Conservation (phyloP, 1,140 invertebrate species). For the Steinernema khuongi region DNA sequence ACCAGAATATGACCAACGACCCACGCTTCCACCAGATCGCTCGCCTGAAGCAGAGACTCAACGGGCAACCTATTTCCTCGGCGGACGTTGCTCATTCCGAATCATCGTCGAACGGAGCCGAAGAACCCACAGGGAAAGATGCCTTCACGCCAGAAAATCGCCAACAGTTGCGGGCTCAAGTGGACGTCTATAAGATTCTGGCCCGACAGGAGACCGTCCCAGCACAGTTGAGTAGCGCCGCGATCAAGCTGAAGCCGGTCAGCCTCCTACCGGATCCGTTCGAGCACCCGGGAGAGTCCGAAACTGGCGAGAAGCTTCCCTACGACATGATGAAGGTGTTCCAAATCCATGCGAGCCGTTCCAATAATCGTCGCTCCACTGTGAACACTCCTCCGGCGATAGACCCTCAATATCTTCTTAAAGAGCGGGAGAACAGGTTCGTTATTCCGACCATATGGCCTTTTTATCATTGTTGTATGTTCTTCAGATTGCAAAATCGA, state of each 20-base stretch:
- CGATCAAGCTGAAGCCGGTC: slow-evolving; percentile 32
- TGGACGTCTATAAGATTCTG: slow-evolving; percentile 84
- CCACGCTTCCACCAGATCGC: slow-evolving; percentile 36
- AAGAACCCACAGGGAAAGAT: not conserved
- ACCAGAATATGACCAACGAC: slow-evolving; percentile 38
- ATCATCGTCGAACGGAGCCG: not conserved
- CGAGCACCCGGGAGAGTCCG: slow-evolving; percentile 31
- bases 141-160: not conserved
- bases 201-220: slow-evolving; percentile 83
- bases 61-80: not conserved
- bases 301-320: slow-evolving; percentile 51
- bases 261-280: slow-evolving; percentile 34
- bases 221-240: slow-evolving; percentile 32
- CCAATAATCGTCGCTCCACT: slow-evolving; percentile 70
- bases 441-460: not conserved
- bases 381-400: slow-evolving; percentile 83
- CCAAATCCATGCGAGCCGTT: slow-evolving; percentile 18
- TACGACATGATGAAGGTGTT: slow-evolving; percentile 54
- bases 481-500: slow-evolving; percentile 60
- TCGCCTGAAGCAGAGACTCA: slow-evolving; percentile 31
- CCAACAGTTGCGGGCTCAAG: slow-evolving; percentile 65
- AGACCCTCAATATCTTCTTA: slow-evolving; percentile 82
- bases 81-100: not conserved
- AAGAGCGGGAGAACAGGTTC: slow-evolving; percentile 84
- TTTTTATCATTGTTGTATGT: not conserved